A percentile compares a stretch with the other conserved stretches of the same genome.
These are phyloP conservation scores for Meles meles DNA, from an alignment of 2,113 vertebrate species.

Conservation along the genomic window DNA sequence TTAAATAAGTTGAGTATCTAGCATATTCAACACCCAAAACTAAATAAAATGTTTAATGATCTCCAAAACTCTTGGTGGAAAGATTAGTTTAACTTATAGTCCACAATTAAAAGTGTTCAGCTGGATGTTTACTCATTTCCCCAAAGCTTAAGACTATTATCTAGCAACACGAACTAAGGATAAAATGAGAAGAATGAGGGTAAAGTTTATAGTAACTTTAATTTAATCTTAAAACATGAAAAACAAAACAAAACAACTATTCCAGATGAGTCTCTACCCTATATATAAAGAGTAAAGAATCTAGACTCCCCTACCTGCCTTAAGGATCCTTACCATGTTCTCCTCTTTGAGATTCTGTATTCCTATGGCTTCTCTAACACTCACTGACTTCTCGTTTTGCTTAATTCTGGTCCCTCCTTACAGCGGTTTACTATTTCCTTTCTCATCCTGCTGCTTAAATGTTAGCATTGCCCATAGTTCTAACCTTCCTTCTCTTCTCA, in stretches of 20 bases:
- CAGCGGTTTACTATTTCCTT: not conserved
- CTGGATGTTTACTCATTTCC: not conserved
- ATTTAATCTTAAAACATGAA: not conserved
- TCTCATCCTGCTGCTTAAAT: not conserved
- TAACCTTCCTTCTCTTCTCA: not conserved
- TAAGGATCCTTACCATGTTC: not conserved
- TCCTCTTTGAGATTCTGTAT: not conserved
- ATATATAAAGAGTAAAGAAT: not conserved
- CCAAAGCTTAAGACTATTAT: not conserved
- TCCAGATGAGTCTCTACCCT: not conserved
- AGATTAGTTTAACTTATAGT: not conserved
- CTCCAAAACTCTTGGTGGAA: not conserved
- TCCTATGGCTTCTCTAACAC: not conserved
- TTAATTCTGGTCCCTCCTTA: not conserved
- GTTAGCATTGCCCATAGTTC: not conserved
- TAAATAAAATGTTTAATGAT: slow-evolving; percentile 9
- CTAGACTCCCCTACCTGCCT: not conserved
- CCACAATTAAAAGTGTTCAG: not conserved
- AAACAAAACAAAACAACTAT: not conserved
- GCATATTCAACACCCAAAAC: not conserved
- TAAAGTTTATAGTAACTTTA: not conserved
- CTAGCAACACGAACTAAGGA: not conserved
- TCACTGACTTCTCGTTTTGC: not conserved
- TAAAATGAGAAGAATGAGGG: not conserved
- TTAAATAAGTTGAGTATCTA: not conserved